A percentile compares a stretch with the other conserved stretches of the same genome.
These are phyloP conservation scores for Siderastrea siderea DNA, from an alignment of 92 coral and sea anemone genomes.

Conservation along the genomic window DNA sequence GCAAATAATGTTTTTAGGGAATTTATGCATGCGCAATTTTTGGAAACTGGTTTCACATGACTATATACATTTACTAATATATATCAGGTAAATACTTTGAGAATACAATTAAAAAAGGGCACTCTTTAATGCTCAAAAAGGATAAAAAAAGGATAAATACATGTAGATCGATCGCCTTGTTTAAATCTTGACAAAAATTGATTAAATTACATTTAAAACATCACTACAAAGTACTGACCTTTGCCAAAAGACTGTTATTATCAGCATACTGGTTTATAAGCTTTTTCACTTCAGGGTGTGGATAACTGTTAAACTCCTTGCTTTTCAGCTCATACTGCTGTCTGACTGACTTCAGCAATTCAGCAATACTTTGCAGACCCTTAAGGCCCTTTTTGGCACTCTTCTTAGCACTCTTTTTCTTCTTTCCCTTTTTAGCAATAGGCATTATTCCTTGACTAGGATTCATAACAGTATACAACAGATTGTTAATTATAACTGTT, in stretches of 20 bases:
- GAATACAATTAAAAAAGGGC: too few relatives aligned
- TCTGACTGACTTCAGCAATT: conserved; percentile 85
- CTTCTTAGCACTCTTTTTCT: conserved; percentile 81
- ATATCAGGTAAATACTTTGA: too few relatives aligned
- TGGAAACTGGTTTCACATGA: too few relatives aligned
- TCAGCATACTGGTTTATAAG: conserved; percentile 90
- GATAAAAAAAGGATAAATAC: too few relatives aligned
- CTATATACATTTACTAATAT: too few relatives aligned
- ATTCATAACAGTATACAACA: too few relatives aligned
- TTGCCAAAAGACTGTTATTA: conserved; percentile 82
- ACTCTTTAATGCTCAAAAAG: too few relatives aligned
- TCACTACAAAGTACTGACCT: conserved; percentile 62
- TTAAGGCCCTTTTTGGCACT: conserved; percentile 89
- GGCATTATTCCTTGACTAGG: conserved; percentile 77
- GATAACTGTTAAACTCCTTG: conserved; percentile 89
- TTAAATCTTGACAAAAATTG: background rate
- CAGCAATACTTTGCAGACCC: conserved; percentile 92
- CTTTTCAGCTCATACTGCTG: conserved; percentile 90
- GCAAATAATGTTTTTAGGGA: too few relatives aligned
- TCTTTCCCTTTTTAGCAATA: conserved; percentile 78
- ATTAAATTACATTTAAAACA: too few relatives aligned
- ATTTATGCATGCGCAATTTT: too few relatives aligned
- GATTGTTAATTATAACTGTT: too few relatives aligned
- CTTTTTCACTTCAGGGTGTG: conserved; percentile 89
- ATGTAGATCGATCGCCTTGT: too few relatives aligned